Evolutionary conservation across 2,113 vertebrate species (phyloP).

Genomic region (Tor tambroides): DNA sequence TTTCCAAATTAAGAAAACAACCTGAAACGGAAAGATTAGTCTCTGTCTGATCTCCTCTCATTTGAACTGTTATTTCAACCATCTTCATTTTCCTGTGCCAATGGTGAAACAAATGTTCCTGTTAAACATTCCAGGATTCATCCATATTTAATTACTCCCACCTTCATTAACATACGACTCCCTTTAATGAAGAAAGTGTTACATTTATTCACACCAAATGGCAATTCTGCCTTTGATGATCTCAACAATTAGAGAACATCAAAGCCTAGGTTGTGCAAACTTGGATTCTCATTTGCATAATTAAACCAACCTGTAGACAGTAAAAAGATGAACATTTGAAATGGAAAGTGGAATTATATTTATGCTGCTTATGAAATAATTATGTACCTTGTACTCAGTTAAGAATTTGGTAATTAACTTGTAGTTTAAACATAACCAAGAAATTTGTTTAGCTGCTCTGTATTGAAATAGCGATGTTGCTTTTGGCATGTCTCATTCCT

Average conservation of each 20-base stretch:
- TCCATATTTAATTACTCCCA: conserved; percentile 95
- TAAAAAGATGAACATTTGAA: conserved; percentile 79
- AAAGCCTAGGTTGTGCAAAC: conserved; percentile 93
- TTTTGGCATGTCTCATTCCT: conserved; percentile 32
- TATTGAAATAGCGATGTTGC: conserved; percentile 48
- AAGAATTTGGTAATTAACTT: conserved; percentile 94
- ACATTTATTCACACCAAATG: conserved; percentile 94
- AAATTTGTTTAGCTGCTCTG: conserved; percentile 62
- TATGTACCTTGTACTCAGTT: conserved; percentile 93
- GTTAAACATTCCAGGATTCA: conserved; percentile 92
- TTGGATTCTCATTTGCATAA: conserved; percentile 95
- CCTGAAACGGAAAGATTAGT: conserved; percentile 44
- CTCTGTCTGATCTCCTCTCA: conserved; percentile 49
- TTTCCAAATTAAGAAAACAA: conserved; percentile 45
- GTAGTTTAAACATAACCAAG: conserved; percentile 86
- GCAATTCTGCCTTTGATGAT: conserved; percentile 96
- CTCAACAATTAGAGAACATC: conserved; percentile 96
- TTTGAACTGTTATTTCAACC: conserved; percentile 70
- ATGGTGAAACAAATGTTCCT: conserved; percentile 91
- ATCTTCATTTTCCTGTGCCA: conserved; percentile 84
- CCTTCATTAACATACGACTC: conserved; percentile 89
- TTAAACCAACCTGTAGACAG: conserved; percentile 95
- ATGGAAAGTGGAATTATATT: conserved; percentile 85
- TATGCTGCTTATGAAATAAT: conserved; percentile 92
- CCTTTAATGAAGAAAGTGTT: conserved; percentile 85